These are phyloP conservation scores for Anodontia alba DNA, from an alignment of 2,888 invertebrate species.

Conservation along the genomic window DNA sequence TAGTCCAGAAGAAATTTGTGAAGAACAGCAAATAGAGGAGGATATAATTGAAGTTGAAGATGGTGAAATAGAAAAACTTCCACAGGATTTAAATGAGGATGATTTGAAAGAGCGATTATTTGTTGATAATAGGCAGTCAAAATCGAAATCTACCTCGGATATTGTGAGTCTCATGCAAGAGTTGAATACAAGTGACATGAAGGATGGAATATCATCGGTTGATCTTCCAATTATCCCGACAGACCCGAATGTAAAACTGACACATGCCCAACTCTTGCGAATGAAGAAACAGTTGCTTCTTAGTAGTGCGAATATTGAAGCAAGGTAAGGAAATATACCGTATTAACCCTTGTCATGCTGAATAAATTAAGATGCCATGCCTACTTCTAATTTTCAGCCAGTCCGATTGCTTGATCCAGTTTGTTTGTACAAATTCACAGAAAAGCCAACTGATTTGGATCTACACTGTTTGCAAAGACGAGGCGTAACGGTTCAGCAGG, in stretches of 20 bases:
- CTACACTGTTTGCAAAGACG: no score
- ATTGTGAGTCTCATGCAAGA: constrained; percentile 73
- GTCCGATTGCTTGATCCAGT: no score
- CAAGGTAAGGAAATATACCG: no score
- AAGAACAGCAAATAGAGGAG: constrained; percentile 67
- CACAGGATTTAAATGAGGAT: constrained; percentile 52
- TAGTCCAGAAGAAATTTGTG: constrained; percentile 79
- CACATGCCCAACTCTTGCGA: constrained; percentile 76
- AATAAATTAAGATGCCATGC: no score
- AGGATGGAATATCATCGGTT: constrained; percentile 81
- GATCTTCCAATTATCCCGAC: constrained; percentile 71
- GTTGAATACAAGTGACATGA: constrained; percentile 70
- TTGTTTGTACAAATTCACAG: no score
- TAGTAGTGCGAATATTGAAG: constrained; percentile 83
- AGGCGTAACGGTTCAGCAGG: no score
- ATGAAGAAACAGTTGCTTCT: constrained; percentile 84
- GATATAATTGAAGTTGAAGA: constrained; percentile 57
- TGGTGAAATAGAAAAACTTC: constrained; percentile 32
- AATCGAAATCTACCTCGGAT: constrained; percentile 76
- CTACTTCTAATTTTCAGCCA: no score
- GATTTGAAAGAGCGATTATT: constrained; percentile 36
- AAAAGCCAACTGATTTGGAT: no score
- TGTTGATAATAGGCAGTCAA: constrained; percentile 35
- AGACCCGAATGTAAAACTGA: constrained; percentile 63
- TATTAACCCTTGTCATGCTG: no score